These are phyloP conservation scores for Neodon shergylaensis DNA, from an alignment of 2,113 vertebrate species.

Conservation along the genomic window DNA sequence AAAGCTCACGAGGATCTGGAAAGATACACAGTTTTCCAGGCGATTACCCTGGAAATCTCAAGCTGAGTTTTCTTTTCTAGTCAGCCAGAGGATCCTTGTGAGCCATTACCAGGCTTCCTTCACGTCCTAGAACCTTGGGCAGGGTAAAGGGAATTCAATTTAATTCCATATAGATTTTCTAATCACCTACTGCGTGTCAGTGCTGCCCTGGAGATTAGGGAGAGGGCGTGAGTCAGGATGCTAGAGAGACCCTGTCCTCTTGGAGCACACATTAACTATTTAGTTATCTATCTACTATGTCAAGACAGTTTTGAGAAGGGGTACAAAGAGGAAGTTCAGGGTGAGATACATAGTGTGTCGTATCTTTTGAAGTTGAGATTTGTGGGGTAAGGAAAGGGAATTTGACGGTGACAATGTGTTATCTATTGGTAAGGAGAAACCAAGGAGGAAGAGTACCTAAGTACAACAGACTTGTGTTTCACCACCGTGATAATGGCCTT, in stretches of 20 bases:
- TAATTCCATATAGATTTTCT: slow-evolving; percentile 17
- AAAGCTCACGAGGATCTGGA: slow-evolving; percentile 52
- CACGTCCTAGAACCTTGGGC: slow-evolving; percentile 30
- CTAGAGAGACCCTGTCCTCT: background rate
- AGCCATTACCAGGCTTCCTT: slow-evolving; percentile 10
- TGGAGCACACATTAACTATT: background rate
- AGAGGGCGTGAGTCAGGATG: background rate
- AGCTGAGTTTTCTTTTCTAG: slow-evolving; percentile 28
- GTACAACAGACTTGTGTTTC: background rate
- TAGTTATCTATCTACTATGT: slow-evolving; percentile 27
- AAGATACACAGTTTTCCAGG: slow-evolving; percentile 54
- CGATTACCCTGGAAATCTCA: slow-evolving; percentile 42
- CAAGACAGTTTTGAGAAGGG: slow-evolving; percentile 13
- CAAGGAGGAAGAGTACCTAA: slow-evolving; percentile 4
- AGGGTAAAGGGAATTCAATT: slow-evolving; percentile 14
- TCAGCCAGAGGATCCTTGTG: background rate
- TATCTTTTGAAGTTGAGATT: background rate
- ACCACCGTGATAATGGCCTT: background rate
- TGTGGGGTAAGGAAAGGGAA: background rate
- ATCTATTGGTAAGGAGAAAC: background rate
- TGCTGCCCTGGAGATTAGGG: background rate
- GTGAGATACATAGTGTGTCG: background rate
- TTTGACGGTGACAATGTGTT: background rate
- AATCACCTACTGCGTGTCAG: background rate
- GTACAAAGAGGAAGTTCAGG: slow-evolving; percentile 22